phyloP scores from a whole-genome alignment of 2,888 invertebrate species.

The Hyalella azteca region DNA sequence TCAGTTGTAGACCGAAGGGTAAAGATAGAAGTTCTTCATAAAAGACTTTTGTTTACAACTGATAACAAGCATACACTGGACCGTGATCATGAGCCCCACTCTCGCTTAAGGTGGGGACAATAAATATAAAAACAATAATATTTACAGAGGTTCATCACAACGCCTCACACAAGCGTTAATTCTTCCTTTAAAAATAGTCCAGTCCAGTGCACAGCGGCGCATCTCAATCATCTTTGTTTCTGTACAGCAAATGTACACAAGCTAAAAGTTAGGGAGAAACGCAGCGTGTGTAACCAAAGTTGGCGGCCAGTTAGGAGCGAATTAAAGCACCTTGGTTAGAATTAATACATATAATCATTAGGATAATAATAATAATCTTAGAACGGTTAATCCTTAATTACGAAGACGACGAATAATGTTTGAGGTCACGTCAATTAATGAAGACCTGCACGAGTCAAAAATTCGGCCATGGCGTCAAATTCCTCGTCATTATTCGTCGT shows the following conservation, averaged over 20 bases:
- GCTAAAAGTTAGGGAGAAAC: slow-evolving; percentile 22
- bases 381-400: background rate
- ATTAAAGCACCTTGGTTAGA: slow-evolving; percentile 35
- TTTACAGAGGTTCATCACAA: slow-evolving; percentile 29
- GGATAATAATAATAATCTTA: slow-evolving; percentile 8
- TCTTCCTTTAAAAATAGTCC: background rate
- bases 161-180: slow-evolving; percentile 15
- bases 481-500: background rate
- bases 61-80: slow-evolving; percentile 37
- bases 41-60: slow-evolving; percentile 36
- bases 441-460: background rate
- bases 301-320: slow-evolving; percentile 34
- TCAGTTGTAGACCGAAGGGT: background rate
- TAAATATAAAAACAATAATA: slow-evolving; percentile 34
- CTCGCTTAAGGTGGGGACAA: slow-evolving; percentile 5
- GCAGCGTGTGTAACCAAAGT: slow-evolving; percentile 19
- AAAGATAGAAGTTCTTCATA: background rate
- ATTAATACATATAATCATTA: slow-evolving; percentile 7
- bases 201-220: slow-evolving; percentile 14
- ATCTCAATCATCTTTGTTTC: background rate
- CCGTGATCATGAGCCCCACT: slow-evolving; percentile 12
- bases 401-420: background rate
- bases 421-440: background rate
- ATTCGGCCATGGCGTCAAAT: background rate
- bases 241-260: slow-evolving; percentile 33